Conservation (phyloP, 2,888 invertebrate species). For the Steromphala cineraria region DNA sequence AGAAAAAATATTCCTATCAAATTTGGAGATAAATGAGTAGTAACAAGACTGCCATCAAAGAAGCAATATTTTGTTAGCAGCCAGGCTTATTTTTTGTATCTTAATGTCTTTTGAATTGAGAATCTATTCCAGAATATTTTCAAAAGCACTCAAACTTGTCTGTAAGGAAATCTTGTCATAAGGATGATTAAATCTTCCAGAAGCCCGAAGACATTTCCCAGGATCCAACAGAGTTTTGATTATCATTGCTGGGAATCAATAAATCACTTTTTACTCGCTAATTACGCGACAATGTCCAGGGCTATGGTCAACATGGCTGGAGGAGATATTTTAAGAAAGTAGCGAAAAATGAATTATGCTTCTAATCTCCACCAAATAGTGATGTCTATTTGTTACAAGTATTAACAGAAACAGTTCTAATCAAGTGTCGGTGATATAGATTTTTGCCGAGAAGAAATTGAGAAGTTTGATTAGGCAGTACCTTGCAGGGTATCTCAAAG, state of each 20-base stretch:
- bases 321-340: neutral
- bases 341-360: neutral
- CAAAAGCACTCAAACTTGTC: neutral
- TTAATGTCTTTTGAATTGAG: neutral
- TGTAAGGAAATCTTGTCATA: neutral
- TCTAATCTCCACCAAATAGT: neutral
- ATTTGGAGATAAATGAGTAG: no score
- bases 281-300: neutral
- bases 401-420: slow-evolving; percentile 3
- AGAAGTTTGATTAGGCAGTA: neutral
- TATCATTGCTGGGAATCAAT: neutral
- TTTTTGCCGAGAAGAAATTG: slow-evolving; percentile 1
- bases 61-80: no score
- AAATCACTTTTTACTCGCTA: neutral
- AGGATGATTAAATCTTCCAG: neutral
- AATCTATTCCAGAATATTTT: neutral
- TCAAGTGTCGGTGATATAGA: slow-evolving; percentile 17
- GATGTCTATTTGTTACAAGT: slow-evolving; percentile 8
- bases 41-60: no score
- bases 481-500: neutral
- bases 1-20: no score
- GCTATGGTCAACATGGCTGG: slow-evolving; percentile 1
- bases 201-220: neutral
- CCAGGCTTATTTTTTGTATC: no score
- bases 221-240: neutral